Evolutionary conservation across 2,888 invertebrate genomes (phyloP).

Genomic region (Clusia tigrina): DNA sequence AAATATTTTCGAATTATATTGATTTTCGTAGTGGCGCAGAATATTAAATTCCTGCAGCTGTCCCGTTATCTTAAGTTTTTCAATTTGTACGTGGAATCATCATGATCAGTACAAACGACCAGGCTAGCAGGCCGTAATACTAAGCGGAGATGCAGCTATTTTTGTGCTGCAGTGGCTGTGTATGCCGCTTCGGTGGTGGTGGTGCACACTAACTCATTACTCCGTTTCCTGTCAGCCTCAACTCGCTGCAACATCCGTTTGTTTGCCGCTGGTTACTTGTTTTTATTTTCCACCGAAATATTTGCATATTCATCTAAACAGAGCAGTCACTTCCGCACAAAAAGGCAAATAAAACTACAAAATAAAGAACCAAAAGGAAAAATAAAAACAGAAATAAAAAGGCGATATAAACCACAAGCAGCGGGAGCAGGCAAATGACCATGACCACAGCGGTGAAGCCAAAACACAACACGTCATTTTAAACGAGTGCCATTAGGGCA

Average conservation of each 20-base stretch:
- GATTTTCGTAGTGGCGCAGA: slow-evolving; percentile 51
- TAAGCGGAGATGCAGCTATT: background rate
- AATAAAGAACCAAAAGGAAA: background rate
- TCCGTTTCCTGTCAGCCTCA: slow-evolving; percentile 41
- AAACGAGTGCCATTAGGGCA: slow-evolving; percentile 27
- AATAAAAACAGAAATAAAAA: slow-evolving; percentile 27
- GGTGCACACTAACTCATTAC: slow-evolving; percentile 50
- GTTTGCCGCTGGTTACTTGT: slow-evolving; percentile 12
- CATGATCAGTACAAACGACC: slow-evolving; percentile 4
- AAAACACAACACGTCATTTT: slow-evolving; percentile 42
- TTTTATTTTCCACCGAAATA: slow-evolving; percentile 38
- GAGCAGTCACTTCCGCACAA: slow-evolving; percentile 52
- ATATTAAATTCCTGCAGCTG: slow-evolving; percentile 40
- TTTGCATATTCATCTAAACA: slow-evolving; percentile 62
- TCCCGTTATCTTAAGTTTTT: slow-evolving; percentile 11
- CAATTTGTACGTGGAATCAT: slow-evolving; percentile 37
- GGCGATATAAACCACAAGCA: background rate
- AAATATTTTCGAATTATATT: slow-evolving; percentile 52
- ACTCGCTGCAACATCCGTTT: slow-evolving; percentile 16
- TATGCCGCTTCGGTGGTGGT: slow-evolving; percentile 5
- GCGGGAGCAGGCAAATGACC: slow-evolving; percentile 37
- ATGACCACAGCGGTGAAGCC: slow-evolving; percentile 39
- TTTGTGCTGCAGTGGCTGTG: background rate
- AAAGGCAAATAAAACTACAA: background rate
- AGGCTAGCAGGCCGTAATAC: background rate